Percentiles rank a stretch among this genome's conserved stretches.
phyloP scores from a whole-genome alignment of 2,797 vertebrate genomes.

The Acanthurus tractus region DNA sequence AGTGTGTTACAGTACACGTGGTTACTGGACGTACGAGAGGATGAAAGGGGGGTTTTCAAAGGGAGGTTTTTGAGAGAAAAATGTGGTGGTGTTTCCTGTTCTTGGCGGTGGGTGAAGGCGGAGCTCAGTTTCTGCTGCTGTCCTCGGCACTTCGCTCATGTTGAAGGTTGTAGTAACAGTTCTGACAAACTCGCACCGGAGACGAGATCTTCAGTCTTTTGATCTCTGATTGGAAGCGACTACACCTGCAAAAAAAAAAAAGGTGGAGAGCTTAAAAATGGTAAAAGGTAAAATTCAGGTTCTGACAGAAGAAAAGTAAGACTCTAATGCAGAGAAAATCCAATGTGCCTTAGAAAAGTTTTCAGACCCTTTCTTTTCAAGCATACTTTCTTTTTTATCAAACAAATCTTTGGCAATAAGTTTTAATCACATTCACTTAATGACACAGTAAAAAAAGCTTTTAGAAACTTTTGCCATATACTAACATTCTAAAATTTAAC shows the following conservation, averaged over 20 bases:
- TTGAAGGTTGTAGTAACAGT: conserved; percentile 98
- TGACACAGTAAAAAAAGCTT: too few species aligned
- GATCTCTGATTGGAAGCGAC: conserved; percentile 98
- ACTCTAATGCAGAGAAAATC: not conserved
- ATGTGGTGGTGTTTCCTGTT: not conserved
- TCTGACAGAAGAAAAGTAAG: not conserved
- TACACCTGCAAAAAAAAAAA: conserved; percentile 87
- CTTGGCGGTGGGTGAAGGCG: not conserved
- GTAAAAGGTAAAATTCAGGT: not conserved
- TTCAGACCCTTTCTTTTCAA: too few species aligned
- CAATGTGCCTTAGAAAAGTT: not conserved
- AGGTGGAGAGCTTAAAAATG: not conserved
- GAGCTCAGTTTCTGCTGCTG: conserved; percentile 87
- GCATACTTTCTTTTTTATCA: too few species aligned
- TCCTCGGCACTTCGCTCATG: conserved; percentile 93
- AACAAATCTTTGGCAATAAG: too few species aligned
- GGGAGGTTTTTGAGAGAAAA: not conserved
- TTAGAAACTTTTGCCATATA: too few species aligned
- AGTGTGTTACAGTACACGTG: conserved; percentile 75
- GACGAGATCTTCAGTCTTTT: conserved; percentile 98
- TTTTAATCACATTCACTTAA: too few species aligned
- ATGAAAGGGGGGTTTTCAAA: not conserved
- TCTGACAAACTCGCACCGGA: conserved; percentile 97
- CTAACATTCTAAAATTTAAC: too few species aligned
- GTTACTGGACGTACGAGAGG: conserved; percentile 49